Evolutionary conservation across 2,797 vertebrate genomes (phyloP).

Genomic region (Paratrypauchen microcephalus): DNA sequence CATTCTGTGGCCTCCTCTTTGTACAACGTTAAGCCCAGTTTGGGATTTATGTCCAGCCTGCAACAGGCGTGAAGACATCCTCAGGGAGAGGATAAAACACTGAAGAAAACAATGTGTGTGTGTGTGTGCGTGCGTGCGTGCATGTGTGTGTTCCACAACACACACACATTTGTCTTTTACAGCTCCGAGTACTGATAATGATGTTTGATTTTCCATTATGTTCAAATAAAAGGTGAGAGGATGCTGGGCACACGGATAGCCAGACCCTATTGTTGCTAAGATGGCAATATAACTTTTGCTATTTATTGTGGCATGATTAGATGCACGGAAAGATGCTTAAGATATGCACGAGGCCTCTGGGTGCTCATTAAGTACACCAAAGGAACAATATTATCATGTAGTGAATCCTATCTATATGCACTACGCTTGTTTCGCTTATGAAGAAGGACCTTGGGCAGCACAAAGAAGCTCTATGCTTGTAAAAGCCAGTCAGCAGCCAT

Average conservation of each 20-base stretch:
- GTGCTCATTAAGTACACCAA: conserved; percentile 59
- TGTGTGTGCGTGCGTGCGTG: conserved; percentile 63
- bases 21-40: conserved; percentile 55
- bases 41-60: conserved; percentile 62
- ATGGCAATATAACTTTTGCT: conserved; percentile 50
- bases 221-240: conserved; percentile 65
- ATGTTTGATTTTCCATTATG: conserved; percentile 79
- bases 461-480: conserved; percentile 53
- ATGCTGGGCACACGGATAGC: conserved; percentile 38
- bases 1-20: conserved; percentile 36
- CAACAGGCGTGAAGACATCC: conserved; percentile 65
- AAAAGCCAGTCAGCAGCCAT: conserved; percentile 56
- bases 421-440: conserved; percentile 50
- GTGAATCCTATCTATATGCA: conserved; percentile 52
- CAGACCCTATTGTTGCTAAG: conserved; percentile 51
- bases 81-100: conserved; percentile 66
- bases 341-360: conserved; percentile 40
- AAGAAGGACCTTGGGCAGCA: conserved; percentile 45
- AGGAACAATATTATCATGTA: conserved; percentile 53
- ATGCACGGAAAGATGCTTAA: conserved; percentile 42
- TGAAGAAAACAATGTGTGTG: conserved; percentile 66
- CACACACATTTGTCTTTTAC: conserved; percentile 71
- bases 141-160: conserved; percentile 60
- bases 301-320: conserved; percentile 46
- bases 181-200: conserved; percentile 72